A percentile compares a stretch with the other conserved stretches of the same genome.
These are phyloP conservation scores for Platyscapa corneri DNA, from an alignment of 1,140 invertebrate species.

Conservation along the genomic window DNA sequence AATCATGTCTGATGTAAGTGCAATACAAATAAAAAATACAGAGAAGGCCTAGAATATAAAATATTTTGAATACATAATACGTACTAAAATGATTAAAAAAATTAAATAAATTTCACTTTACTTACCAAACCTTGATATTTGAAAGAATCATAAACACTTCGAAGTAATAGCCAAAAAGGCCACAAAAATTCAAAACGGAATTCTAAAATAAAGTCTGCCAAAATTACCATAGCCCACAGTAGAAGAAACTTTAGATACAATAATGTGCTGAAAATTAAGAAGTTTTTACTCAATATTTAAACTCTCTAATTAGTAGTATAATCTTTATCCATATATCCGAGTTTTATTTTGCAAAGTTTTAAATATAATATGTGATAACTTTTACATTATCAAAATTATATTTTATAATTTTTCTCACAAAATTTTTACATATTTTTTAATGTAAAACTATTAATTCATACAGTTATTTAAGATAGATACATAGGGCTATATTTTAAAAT, in stretches of 20 bases:
- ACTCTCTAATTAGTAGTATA: too few relatives aligned
- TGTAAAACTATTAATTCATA: too few relatives aligned
- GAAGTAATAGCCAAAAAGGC: conserved; percentile 97
- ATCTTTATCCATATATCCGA: too few relatives aligned
- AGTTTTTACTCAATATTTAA: background rate
- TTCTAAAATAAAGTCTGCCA: conserved; percentile 97
- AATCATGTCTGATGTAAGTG: conserved; percentile 98
- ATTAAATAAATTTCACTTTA: conserved; percentile 83
- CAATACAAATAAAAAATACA: conserved; percentile 98
- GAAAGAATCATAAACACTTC: conserved; percentile 98
- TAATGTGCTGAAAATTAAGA: conserved; percentile 86
- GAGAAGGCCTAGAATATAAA: conserved; percentile 92
- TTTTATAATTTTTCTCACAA: too few relatives aligned
- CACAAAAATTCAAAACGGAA: conserved; percentile 99
- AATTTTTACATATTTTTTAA: too few relatives aligned
- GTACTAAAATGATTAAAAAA: conserved; percentile 42
- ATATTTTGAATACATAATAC: conserved; percentile 13
- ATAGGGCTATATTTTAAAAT: too few relatives aligned
- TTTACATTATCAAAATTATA: too few relatives aligned
- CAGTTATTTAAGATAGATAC: too few relatives aligned
- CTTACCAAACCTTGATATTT: conserved; percentile 99
- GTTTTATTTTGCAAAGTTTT: too few relatives aligned
- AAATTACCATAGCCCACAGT: conserved; percentile 95
- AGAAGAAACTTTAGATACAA: conserved; percentile 97
- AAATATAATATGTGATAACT: too few relatives aligned